Evolutionary conservation across 2,113 vertebrate species (phyloP).

Genomic region (Canis aureus): DNA sequence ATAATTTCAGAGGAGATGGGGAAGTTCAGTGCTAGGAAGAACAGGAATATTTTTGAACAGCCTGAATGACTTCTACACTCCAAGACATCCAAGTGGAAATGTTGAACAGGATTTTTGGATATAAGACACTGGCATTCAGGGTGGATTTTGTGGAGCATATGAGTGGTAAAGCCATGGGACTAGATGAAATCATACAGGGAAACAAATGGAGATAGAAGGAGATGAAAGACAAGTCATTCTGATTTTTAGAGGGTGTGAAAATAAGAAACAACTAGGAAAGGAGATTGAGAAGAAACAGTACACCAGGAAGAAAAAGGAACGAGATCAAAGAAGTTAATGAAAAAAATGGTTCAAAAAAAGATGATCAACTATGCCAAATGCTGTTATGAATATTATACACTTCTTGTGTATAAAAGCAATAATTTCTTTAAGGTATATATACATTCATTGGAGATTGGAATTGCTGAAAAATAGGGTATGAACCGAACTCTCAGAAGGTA

Average conservation of each 20-base stretch:
- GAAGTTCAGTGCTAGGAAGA: neutral
- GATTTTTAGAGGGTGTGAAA: neutral
- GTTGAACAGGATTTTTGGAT: neutral
- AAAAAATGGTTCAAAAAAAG: neutral
- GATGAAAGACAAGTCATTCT: neutral
- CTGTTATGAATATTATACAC: neutral
- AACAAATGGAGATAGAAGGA: slow-evolving; percentile 13
- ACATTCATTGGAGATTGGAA: neutral
- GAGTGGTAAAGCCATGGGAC: neutral
- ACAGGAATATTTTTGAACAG: slow-evolving; percentile 4
- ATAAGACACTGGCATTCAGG: neutral
- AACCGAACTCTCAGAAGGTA: neutral
- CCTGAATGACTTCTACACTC: neutral
- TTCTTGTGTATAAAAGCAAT: neutral
- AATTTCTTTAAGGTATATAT: neutral
- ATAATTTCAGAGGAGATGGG: neutral
- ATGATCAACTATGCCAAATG: neutral
- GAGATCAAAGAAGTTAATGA: neutral
- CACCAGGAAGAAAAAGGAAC: neutral
- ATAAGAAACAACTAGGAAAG: neutral
- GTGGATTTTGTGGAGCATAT: slow-evolving; percentile 10
- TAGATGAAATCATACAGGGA: neutral
- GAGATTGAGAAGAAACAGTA: neutral
- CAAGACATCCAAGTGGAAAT: neutral
- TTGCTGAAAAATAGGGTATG: neutral